These are phyloP conservation scores for Drosophila tripunctata DNA, from an alignment of 2,888 invertebrate genomes.

Conservation along the genomic window DNA sequence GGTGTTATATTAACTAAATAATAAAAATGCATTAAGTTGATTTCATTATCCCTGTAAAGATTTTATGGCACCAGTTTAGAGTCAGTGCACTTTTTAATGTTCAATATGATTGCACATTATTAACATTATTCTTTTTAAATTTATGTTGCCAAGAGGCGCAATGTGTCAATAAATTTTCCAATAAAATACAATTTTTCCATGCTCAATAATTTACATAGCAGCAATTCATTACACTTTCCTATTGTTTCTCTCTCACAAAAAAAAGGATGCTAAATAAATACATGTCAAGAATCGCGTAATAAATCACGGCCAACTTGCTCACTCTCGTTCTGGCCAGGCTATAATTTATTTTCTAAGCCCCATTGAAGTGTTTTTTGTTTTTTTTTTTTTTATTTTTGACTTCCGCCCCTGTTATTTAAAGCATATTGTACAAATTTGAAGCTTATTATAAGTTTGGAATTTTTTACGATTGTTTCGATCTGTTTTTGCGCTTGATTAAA, in stretches of 20 bases:
- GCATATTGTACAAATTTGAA: constrained; percentile 71
- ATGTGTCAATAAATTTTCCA: constrained; percentile 24
- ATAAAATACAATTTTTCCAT: constrained; percentile 7
- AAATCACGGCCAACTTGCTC: constrained; percentile 52
- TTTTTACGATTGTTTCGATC: constrained; percentile 62
- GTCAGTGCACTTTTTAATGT: constrained; percentile 3
- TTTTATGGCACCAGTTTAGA: no score
- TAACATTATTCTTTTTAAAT: constrained; percentile 20
- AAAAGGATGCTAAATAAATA: constrained; percentile 41
- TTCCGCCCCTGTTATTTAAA: neutral
- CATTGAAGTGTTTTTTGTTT: constrained; percentile 31
- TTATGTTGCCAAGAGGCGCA: constrained; percentile 14
- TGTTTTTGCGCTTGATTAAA: constrained; percentile 77
- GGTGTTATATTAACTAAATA: no score
- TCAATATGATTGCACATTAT: neutral
- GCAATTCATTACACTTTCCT: constrained; percentile 49
- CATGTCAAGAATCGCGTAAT: constrained; percentile 72
- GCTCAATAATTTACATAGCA: constrained; percentile 21
- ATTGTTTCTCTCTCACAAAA: neutral
- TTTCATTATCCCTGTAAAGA: no score
- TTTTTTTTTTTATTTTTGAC: constrained; percentile 17
- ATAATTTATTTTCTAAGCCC: constrained; percentile 72
- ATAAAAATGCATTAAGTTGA: no score
- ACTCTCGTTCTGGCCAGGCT: constrained; percentile 10
- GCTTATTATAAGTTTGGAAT: constrained; percentile 69